Evolutionary conservation across 2,797 vertebrate genomes (phyloP).

Genomic region (Sebastes hubbsi): DNA sequence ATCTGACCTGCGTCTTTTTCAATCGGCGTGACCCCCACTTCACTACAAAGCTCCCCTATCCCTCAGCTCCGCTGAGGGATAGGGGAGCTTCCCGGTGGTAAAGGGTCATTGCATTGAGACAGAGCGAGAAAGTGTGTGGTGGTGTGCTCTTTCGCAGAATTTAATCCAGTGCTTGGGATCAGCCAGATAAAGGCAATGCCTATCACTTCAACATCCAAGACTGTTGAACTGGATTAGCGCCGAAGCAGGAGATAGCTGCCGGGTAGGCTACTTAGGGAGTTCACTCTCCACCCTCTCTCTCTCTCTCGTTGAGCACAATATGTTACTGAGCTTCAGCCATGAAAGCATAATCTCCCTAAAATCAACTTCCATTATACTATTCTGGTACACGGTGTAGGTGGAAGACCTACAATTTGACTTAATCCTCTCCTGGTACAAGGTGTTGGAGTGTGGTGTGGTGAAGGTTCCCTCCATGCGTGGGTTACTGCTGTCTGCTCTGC

Average conservation of each 20-base stretch:
- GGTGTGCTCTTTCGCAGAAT: slow-evolving; percentile 24
- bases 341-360: slow-evolving; percentile 34
- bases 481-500: slow-evolving; percentile 23
- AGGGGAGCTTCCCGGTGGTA: no score
- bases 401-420: slow-evolving; percentile 38
- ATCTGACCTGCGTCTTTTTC: slow-evolving; percentile 40
- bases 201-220: slow-evolving; percentile 37
- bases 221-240: slow-evolving; percentile 67
- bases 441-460: slow-evolving; percentile 42
- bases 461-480: slow-evolving; percentile 33
- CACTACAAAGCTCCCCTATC: slow-evolving; percentile 3
- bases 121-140: neutral
- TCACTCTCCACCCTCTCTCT: slow-evolving; percentile 21
- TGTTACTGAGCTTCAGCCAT: slow-evolving; percentile 1
- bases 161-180: slow-evolving; percentile 70
- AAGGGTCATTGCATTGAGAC: slow-evolving; percentile 42
- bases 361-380: slow-evolving; percentile 33
- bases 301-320: neutral
- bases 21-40: neutral
- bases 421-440: slow-evolving; percentile 42
- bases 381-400: slow-evolving; percentile 42
- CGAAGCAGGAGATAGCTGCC: slow-evolving; percentile 58
- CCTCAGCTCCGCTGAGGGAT: no score
- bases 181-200: slow-evolving; percentile 60
- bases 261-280: slow-evolving; percentile 31